Percentiles rank a stretch among this genome's conserved stretches.
phyloP scores from a whole-genome alignment of 2,888 invertebrate genomes.

The Ophraella communa region DNA sequence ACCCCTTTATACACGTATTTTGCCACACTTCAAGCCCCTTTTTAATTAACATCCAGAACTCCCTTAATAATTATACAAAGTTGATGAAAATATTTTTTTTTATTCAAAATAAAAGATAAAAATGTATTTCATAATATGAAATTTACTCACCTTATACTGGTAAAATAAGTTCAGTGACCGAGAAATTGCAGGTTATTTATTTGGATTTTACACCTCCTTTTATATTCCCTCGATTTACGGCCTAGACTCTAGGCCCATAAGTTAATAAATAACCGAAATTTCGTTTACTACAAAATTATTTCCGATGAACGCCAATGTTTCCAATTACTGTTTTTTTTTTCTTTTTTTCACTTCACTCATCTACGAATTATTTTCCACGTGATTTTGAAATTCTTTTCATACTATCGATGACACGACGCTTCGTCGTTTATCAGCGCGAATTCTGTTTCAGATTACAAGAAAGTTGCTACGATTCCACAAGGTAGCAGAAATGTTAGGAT shows the following conservation, averaged over 20 bases:
- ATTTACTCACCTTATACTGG: too few relatives aligned
- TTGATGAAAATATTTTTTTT: too few relatives aligned
- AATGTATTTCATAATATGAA: too few relatives aligned
- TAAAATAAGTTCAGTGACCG: not conserved
- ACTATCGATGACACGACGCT: conserved; percentile 2
- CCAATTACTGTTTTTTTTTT: conserved; percentile 4
- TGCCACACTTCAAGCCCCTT: too few relatives aligned
- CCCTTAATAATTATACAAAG: too few relatives aligned
- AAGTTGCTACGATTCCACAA: conserved; percentile 65
- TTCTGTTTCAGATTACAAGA: conserved; percentile 61
- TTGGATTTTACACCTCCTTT: not conserved
- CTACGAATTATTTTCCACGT: not conserved
- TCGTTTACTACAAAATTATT: not conserved
- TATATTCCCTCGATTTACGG: not conserved
- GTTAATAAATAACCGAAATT: conserved; percentile 1
- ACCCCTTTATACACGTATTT: too few relatives aligned
- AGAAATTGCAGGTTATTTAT: not conserved
- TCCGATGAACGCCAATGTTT: conserved; percentile 6
- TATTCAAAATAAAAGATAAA: too few relatives aligned
- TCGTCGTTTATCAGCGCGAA: conserved; percentile 6
- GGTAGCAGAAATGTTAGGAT: conserved; percentile 68
- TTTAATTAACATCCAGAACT: too few relatives aligned
- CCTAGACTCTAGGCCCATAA: not conserved
- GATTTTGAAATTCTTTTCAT: conserved; percentile 2
- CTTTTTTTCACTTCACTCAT: not conserved